phyloP scores from a whole-genome alignment of 2,113 vertebrate genomes.

The Malaclemys terrapin region DNA sequence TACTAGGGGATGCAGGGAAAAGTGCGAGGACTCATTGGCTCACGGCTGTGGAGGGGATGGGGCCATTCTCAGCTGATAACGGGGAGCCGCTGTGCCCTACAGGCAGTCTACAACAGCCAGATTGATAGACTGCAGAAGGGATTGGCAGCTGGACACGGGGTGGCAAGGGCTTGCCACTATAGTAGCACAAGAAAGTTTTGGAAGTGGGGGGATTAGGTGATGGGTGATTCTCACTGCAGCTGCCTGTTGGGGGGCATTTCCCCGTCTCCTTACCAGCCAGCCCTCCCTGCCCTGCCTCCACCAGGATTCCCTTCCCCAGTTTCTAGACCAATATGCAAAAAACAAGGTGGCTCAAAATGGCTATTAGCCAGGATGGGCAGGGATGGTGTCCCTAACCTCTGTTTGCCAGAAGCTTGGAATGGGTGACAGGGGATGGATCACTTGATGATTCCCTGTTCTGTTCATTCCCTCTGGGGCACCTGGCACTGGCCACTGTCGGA shows the following conservation, averaged over 20 bases:
- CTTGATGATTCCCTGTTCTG: no score
- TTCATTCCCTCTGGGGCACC: no score
- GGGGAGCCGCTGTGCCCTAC: not conserved
- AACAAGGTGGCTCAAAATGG: not conserved
- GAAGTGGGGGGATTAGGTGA: not conserved
- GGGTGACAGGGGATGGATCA: no score
- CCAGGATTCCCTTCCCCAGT: not conserved
- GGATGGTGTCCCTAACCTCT: no score
- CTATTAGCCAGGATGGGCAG: no score
- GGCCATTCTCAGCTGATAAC: not conserved
- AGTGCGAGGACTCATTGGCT: not conserved
- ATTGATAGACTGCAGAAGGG: no score
- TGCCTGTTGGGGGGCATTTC: not conserved
- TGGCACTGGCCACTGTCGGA: no score
- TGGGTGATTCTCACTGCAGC: not conserved
- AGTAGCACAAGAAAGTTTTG: no score
- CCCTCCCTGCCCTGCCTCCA: not conserved
- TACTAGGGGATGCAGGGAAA: not conserved
- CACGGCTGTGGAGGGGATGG: not conserved
- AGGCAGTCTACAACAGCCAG: not conserved
- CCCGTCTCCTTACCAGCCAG: accelerated
- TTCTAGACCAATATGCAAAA: not conserved
- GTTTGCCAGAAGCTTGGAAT: no score
- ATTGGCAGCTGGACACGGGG: no score
- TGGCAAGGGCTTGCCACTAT: no score